These are phyloP conservation scores for Sycobia sp. DNA, from an alignment of 1,140 invertebrate species.

Conservation along the genomic window DNA sequence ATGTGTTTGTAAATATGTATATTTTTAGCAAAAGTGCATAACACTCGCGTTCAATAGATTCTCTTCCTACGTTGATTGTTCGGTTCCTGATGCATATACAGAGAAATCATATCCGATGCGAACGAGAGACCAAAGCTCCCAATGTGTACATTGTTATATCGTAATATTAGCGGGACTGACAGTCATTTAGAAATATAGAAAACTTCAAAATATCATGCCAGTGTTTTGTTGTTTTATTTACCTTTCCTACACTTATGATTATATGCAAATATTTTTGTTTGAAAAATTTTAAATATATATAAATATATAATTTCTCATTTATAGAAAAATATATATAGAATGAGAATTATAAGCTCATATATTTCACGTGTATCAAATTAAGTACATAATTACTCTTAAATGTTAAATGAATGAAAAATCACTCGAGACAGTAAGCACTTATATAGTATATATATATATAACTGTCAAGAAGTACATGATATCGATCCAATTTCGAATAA, in stretches of 20 bases:
- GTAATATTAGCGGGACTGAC: conserved; percentile 11
- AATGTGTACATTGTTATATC: conserved; percentile 12
- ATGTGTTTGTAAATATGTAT: conserved; percentile 35
- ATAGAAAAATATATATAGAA: no score
- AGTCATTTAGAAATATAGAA: conserved; percentile 23
- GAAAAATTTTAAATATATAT: no score
- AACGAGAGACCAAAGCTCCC: conserved; percentile 20
- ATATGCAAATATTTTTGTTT: no score
- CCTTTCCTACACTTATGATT: not conserved
- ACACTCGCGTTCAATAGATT: conserved; percentile 1
- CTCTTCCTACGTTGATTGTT: conserved; percentile 23
- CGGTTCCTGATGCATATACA: conserved; percentile 21
- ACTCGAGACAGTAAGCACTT: no score
- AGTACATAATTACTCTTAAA: no score
- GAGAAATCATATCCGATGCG: conserved; percentile 29
- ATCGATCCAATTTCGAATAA: no score
- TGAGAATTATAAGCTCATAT: no score
- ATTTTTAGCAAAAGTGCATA: conserved; percentile 31
- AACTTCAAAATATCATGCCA: conserved; percentile 14
- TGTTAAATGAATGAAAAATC: no score
- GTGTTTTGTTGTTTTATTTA: not conserved
- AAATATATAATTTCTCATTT: no score
- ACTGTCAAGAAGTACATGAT: no score
- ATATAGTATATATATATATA: no score
- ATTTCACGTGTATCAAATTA: no score